Conservation (phyloP, 2,113 vertebrate species). For the Leiothrix lutea region DNA sequence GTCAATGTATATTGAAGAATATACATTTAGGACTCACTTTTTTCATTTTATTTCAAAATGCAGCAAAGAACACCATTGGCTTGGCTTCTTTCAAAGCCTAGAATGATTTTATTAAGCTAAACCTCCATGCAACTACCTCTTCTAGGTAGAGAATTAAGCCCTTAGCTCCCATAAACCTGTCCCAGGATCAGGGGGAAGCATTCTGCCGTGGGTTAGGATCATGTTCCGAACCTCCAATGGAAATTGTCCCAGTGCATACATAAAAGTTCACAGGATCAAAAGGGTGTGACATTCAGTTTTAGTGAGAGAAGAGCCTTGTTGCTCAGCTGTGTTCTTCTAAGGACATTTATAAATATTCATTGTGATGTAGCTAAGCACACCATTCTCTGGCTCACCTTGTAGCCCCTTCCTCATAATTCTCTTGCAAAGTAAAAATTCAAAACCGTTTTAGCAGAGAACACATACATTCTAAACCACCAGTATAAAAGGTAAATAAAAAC, state of each 20-base stretch:
- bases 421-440: background rate
- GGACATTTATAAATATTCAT: background rate
- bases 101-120: background rate
- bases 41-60: background rate
- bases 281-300: background rate
- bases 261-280: background rate
- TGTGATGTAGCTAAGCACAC: background rate
- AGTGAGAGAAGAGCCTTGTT: background rate
- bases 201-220: rapidly evolving
- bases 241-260: background rate
- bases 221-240: background rate
- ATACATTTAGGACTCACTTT: background rate
- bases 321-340: background rate
- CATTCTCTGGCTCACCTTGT: background rate
- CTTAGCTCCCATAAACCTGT: background rate
- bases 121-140: background rate
- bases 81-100: background rate
- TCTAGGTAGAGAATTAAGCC: background rate
- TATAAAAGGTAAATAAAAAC: background rate
- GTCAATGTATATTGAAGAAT: background rate
- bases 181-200: background rate
- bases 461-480: background rate
- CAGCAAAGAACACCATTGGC: background rate
- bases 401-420: background rate
- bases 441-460: background rate